Evolutionary conservation across 2,888 invertebrate species (phyloP).

Genomic region (Euzetes globulus): DNA sequence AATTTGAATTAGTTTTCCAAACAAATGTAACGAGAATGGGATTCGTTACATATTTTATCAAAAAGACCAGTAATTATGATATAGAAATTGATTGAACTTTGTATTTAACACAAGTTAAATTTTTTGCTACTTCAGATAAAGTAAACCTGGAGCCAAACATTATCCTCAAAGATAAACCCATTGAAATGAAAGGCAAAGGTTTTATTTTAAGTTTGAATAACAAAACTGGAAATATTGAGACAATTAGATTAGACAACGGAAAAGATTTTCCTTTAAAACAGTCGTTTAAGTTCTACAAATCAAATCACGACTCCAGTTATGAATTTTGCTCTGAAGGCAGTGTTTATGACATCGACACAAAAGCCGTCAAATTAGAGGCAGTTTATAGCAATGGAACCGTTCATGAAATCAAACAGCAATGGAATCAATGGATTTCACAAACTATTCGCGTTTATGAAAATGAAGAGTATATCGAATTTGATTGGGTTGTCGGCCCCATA

Average conservation of each 20-base stretch:
- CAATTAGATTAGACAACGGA: background rate
- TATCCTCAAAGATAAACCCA: no score
- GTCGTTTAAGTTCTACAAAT: constrained; percentile 5
- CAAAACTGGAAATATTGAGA: background rate
- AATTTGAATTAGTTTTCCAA: constrained; percentile 63
- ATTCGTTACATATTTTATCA: constrained; percentile 46
- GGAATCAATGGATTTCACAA: background rate
- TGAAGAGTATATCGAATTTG: constrained; percentile 52
- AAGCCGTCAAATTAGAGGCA: background rate
- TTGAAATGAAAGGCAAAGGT: constrained; percentile 3
- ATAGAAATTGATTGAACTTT: no score
- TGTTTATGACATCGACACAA: background rate
- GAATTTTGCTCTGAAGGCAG: background rate
- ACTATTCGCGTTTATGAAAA: constrained; percentile 60
- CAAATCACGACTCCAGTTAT: constrained; percentile 1
- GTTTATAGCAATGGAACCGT: background rate
- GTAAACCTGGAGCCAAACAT: no score
- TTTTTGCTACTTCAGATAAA: no score
- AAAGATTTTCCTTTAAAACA: background rate
- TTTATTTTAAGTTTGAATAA: background rate
- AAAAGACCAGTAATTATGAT: no score
- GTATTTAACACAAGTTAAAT: no score
- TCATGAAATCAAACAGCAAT: constrained; percentile 6
- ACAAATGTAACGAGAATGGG: constrained; percentile 56
- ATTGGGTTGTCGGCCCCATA: constrained; percentile 55